Base-by-base conservation (phyloP, 2,888 invertebrate species). In the Andrena bucephala region DNA sequence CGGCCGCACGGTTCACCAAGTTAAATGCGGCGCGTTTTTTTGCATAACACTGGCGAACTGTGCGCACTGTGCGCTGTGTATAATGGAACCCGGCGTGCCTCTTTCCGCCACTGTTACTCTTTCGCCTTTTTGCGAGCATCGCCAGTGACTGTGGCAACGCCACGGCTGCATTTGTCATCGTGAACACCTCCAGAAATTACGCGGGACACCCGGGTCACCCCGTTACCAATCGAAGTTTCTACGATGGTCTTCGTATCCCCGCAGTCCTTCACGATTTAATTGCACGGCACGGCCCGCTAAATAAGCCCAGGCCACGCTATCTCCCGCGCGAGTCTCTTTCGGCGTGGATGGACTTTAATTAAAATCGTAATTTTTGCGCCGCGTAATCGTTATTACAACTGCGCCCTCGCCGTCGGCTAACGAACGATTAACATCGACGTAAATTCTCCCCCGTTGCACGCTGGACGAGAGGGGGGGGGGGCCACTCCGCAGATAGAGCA, bases 1-100 rank as follows among this genome's bases (percentile, higher is more conserved):
- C 16, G 42, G 13, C 42, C 42, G 68, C 70, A 67, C 78, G 79
- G 59, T 80, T 74, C 76, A 59, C 83, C 76, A 87, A 87, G 85
- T 87, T 87, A 87, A 87, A 87, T 78, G 79, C 50, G 76, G 81
- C 77, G 74, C 76, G 81, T 79, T 69, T 78, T 78, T 65, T 76
- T 42, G 59, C 59, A 50, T 75, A 84, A 86, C 84, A 62, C 60
- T 54, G 57, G 57, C 54, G 36, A 48, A 33, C 52, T 7, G n/a
- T 60, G 54, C 70, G 52, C 42, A 10, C 36, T 36, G 8, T 50
- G 48, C 52, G 10, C 29, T 42, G 59, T 54, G 54, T 52, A 68
- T 77, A 83, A 86, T 77, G 71, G 20, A 83, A 69, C 63, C 36
- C 24, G 31, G 50, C 27, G 20, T 48, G 13, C 4, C 33, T 16